Percentiles rank a stretch among this genome's conserved stretches.
These are phyloP conservation scores for Cygnus atratus DNA, from an alignment of 2,113 vertebrate genomes.

Conservation along the genomic window DNA sequence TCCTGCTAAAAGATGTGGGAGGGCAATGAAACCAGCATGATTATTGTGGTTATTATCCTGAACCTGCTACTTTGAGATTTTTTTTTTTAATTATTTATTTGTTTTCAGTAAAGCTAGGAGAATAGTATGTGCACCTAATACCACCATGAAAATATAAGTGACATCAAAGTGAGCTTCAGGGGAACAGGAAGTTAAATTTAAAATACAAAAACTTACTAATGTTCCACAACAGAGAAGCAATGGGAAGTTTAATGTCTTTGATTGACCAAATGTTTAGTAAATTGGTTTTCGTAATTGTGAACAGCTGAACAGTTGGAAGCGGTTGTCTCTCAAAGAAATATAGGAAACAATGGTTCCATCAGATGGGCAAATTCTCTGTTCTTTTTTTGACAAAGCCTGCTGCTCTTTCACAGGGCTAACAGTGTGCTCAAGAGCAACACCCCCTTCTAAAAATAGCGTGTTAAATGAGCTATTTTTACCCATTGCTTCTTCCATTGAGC, in stretches of 20 bases:
- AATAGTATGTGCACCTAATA: neutral
- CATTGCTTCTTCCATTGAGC: neutral
- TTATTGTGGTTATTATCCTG: neutral
- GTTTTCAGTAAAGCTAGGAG: neutral
- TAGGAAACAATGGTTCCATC: neutral
- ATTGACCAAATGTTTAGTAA: neutral
- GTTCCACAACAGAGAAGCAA: slow-evolving; percentile 1
- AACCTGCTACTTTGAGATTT: neutral
- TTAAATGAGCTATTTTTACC: slow-evolving; percentile 1
- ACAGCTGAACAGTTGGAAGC: slow-evolving; percentile 23
- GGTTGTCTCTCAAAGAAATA: neutral
- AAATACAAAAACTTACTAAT: neutral
- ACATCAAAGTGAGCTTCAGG: neutral
- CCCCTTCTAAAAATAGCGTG: neutral
- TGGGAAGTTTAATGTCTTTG: slow-evolving; percentile 3
- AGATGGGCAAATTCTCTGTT: neutral
- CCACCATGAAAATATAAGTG: neutral
- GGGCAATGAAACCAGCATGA: neutral
- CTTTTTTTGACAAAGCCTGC: neutral
- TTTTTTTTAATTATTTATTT: neutral
- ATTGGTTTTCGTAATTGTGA: slow-evolving; percentile 21
- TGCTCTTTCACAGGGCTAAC: neutral
- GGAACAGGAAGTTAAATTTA: neutral
- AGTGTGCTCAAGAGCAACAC: neutral
- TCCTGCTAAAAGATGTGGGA: neutral